Percentiles rank a stretch among this genome's conserved stretches.
Evolutionary conservation across 2,888 invertebrate species (phyloP).

Genomic region (Argyresthia goedartella): DNA sequence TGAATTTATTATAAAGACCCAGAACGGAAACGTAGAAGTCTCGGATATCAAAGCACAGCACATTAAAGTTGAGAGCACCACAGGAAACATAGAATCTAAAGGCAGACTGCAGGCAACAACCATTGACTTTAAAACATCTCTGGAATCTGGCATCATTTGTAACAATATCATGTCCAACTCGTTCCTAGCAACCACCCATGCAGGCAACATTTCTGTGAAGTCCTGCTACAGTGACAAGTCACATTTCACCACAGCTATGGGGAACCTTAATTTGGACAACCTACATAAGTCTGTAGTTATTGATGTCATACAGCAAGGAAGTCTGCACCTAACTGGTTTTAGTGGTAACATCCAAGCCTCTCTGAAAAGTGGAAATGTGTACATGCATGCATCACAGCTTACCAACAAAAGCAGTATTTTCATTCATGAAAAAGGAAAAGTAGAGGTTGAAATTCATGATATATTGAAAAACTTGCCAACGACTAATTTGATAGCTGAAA

Average conservation of each 20-base stretch:
- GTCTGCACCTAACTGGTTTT: conserved; percentile 55
- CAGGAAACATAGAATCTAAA: conserved; percentile 41
- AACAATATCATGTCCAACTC: conserved; percentile 56
- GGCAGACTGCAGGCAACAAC: conserved; percentile 47
- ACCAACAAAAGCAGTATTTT: conserved; percentile 61
- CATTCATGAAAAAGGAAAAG: conserved; percentile 64
- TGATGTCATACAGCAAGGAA: conserved; percentile 59
- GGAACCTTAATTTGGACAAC: conserved; percentile 46
- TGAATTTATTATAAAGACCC: conserved; percentile 56
- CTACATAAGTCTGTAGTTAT: conserved; percentile 52
- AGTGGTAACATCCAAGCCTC: conserved; percentile 55
- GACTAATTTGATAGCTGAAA: conserved; percentile 61
- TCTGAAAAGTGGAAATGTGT: conserved; percentile 60
- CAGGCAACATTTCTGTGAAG: conserved; percentile 49
- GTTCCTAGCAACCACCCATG: conserved; percentile 48
- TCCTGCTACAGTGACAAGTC: conserved; percentile 62
- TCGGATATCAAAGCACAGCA: conserved; percentile 49
- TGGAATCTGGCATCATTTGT: conserved; percentile 43
- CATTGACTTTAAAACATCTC: conserved; percentile 56
- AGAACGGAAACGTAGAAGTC: conserved; percentile 46
- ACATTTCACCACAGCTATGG: conserved; percentile 59
- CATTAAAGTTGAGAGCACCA: conserved; percentile 47
- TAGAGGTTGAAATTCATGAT: conserved; percentile 50
- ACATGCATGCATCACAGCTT: conserved; percentile 53
- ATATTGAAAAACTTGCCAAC: conserved; percentile 53